These are phyloP conservation scores for Microctonus hyperodae DNA, from an alignment of 2,888 invertebrate genomes.

Conservation along the genomic window DNA sequence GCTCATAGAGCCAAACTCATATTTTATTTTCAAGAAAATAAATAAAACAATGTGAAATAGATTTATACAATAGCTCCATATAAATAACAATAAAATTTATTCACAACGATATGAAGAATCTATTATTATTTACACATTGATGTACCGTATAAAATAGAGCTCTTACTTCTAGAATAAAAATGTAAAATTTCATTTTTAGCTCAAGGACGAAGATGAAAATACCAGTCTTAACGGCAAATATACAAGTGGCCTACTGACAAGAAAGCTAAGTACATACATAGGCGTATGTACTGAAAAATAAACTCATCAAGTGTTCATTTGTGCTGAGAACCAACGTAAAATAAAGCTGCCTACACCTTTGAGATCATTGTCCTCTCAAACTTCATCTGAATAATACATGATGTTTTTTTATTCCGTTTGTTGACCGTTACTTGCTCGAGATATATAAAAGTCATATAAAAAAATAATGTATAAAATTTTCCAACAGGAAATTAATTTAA, in stretches of 20 bases:
- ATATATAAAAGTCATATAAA: background rate
- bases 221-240: slow-evolving; percentile 20
- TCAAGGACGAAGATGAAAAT: slow-evolving; percentile 10
- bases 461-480: background rate
- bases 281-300: background rate
- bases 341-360: background rate
- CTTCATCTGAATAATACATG: slow-evolving; percentile 1
- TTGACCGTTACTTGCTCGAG: background rate
- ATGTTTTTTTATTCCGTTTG: background rate
- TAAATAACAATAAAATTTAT: slow-evolving; percentile 57
- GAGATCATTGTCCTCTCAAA: slow-evolving; percentile 16
- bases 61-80: slow-evolving; percentile 37
- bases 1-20: slow-evolving; percentile 55
- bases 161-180: background rate
- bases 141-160: background rate
- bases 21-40: slow-evolving; percentile 48
- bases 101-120: slow-evolving; percentile 44
- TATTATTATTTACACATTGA: background rate
- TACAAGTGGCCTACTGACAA: slow-evolving; percentile 18
- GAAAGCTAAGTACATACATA: background rate
- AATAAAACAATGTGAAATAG: slow-evolving; percentile 49
- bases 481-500: too few species aligned
- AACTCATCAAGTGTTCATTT: background rate
- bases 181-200: background rate
- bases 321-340: too few species aligned